Evolutionary conservation across 2,888 invertebrate genomes (phyloP), one percentile per base, ranked within the genome.

Genomic region (Dynastes grantii): DNA sequence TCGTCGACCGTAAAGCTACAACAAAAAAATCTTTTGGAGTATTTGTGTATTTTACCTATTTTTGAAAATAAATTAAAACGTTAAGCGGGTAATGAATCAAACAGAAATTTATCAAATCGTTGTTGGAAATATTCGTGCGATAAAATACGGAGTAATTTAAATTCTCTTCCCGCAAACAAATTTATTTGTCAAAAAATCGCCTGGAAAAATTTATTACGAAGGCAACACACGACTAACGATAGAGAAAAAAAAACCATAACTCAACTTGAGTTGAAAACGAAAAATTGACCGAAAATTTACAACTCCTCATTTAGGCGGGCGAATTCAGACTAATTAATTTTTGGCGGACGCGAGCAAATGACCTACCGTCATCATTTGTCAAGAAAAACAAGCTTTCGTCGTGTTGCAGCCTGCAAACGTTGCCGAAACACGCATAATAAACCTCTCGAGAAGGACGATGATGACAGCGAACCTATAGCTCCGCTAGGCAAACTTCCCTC

Each of bases 251-350:
- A 63, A 58, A 5, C 16, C 4, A 22, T 58, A 22, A 16, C 55
- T 22, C 8, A 22, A 8, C 16, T 2, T 6, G 16, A 8, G 16
- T 22, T 16, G 22, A 58, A 58, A 58, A 58, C 55, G 55, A 58
- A 75, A 75, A 61, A 75, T 75, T 75, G 45, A 11, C 45, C 61
- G 73, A 75, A 75, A 75, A 75, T 75, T 75, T 61, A 49, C 73
- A 61, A 16, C 45, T 61, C 61, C 27, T 61, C 73, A 75, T 75
- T 75, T 61, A 22, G 29, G 40, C 40, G 61, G 27, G 73, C 22
- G 45, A 32, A 45, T 61, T 75, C n/a, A 45, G 61, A n/a, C 73
- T 61, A 61, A 75, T 75, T 75, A 75, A 75, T 75, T 75, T 61
- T 58, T 9, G 55, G 55, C 45, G 61, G 73, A 51, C 68, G 58